phyloP scores from a whole-genome alignment of 2,797 vertebrate genomes.

The Tarsius wallacei region DNA sequence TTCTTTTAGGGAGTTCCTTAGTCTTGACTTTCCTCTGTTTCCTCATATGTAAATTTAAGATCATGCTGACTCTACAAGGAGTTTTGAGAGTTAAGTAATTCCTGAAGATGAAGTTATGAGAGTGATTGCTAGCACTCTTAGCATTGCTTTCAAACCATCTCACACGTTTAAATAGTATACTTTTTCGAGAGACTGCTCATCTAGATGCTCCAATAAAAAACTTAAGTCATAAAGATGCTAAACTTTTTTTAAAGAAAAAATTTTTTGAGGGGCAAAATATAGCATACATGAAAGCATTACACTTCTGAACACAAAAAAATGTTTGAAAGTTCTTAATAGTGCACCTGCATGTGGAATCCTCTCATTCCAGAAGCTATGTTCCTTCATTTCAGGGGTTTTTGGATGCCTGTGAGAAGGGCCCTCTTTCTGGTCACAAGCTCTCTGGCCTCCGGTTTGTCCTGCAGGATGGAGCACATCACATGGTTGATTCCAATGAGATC shows the following conservation, averaged over 20 bases:
- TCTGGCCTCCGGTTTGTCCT: slow-evolving; percentile 96
- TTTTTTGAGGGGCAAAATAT: neutral
- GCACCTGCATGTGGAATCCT: neutral
- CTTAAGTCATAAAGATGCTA: neutral
- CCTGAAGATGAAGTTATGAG: neutral
- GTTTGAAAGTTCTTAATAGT: neutral
- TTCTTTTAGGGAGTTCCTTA: neutral
- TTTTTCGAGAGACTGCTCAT: neutral
- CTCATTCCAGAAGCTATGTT: slow-evolving; percentile 2
- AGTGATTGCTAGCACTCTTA: neutral
- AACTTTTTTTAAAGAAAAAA: neutral
- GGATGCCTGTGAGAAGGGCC: slow-evolving; percentile 96
- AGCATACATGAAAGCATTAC: neutral
- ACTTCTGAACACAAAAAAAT: neutral
- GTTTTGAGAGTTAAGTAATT: neutral
- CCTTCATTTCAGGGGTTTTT: slow-evolving; percentile 93
- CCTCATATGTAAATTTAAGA: neutral
- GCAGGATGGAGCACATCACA: slow-evolving; percentile 96
- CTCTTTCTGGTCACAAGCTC: slow-evolving; percentile 95
- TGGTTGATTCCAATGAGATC: slow-evolving; percentile 98
- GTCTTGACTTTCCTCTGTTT: slow-evolving; percentile 1
- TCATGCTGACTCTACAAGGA: neutral
- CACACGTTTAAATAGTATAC: neutral
- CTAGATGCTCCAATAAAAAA: neutral
- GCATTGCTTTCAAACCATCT: neutral